Conservation (phyloP, 1,140 invertebrate species). For the Lanistes nyassanus region DNA sequence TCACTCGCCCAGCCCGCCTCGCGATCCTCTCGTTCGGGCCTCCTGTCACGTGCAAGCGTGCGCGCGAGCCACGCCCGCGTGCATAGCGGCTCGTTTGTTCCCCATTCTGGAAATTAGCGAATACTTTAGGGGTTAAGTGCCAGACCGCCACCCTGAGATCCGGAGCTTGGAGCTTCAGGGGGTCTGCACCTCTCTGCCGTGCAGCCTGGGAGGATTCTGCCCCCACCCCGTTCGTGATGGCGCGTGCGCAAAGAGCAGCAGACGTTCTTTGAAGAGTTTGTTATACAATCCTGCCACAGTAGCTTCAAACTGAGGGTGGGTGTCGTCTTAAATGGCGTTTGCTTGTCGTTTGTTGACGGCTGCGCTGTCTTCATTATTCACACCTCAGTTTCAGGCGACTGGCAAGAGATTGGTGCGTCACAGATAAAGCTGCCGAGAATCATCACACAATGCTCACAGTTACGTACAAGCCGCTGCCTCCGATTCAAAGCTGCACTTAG, state of each 20-base stretch:
- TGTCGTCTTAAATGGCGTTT: too few relatives aligned
- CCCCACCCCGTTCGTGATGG: neutral
- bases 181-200: neutral
- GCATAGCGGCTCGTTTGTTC: constrained; percentile 8
- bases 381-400: too few relatives aligned
- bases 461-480: too few relatives aligned
- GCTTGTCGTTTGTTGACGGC: too few relatives aligned
- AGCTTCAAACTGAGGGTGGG: too few relatives aligned
- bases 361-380: too few relatives aligned
- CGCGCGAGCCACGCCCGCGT: neutral
- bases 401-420: too few relatives aligned
- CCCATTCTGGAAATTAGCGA: constrained; percentile 15
- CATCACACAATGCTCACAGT: too few relatives aligned
- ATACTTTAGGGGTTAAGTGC: constrained; percentile 4
- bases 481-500: too few relatives aligned
- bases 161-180: neutral
- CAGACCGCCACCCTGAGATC: neutral
- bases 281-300: neutral
- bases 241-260: neutral
- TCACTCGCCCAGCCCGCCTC: neutral
- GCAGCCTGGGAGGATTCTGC: neutral
- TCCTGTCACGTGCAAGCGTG: constrained; percentile 3
- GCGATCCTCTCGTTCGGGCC: neutral
- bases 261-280: neutral
- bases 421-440: too few relatives aligned